These are phyloP conservation scores for Rhizoglyphus robini DNA, from an alignment of 1,140 invertebrate species.

Conservation along the genomic window DNA sequence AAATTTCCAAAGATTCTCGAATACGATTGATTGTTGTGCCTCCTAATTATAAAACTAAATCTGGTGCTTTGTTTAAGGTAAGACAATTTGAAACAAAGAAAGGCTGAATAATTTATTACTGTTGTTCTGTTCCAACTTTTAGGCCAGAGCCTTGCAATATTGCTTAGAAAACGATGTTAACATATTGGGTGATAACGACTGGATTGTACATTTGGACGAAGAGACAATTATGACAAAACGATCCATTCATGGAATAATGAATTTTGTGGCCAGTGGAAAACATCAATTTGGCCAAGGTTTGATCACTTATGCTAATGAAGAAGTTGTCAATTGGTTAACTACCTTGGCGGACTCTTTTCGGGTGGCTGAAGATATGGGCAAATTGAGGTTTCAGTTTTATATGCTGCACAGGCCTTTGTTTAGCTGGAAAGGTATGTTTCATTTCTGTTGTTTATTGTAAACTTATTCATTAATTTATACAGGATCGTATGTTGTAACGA, in stretches of 20 bases:
- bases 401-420: conserved; percentile 88
- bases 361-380: conserved; percentile 94
- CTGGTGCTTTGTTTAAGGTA: conserved; percentile 75
- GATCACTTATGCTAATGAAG: conserved; percentile 93
- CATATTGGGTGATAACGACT: conserved; percentile 72
- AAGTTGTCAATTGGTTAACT: conserved; percentile 89
- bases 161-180: conserved; percentile 83
- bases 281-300: conserved; percentile 94
- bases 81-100: background rate
- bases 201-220: conserved; percentile 96
- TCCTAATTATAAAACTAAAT: conserved; percentile 64
- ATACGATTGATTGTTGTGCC: conserved; percentile 74
- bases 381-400: conserved; percentile 78
- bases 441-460: background rate
- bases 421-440: conserved; percentile 87
- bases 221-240: conserved; percentile 90
- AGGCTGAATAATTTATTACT: background rate
- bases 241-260: conserved; percentile 72
- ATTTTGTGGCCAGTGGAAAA: conserved; percentile 86
- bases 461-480: background rate
- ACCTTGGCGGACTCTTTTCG: conserved; percentile 90
- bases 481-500: conserved; percentile 37
- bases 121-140: background rate
- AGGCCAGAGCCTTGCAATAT: conserved; percentile 81
- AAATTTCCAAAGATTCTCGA: conserved; percentile 50